Evolutionary conservation across 2,797 vertebrate genomes (phyloP), one percentile per base, ranked within the genome.

Genomic region (Thamnophis elegans): DNA sequence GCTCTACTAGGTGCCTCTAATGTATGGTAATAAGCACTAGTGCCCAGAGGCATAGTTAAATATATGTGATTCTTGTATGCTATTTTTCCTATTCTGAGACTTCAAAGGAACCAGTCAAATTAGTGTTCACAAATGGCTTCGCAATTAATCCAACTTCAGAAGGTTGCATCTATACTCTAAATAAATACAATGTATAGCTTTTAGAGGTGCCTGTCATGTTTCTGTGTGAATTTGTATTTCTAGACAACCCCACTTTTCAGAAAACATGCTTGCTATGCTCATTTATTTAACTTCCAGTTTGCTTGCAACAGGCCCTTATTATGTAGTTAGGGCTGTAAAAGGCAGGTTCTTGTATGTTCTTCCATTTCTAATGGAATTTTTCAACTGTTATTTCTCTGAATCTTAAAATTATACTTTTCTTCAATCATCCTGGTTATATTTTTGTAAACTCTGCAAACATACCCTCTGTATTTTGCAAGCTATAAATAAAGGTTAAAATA

Each of bases 1-100:
- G 14, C 25, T 1, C 0, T 59, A 53, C 68, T 91, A 14, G 1
- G 58, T 90, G 91, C 91, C 4, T 92, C 93, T 65, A 94, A 91
- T 26, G 47, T 58, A 51, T 54, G 85, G 93, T 93, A 95, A 82
- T 82, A 47, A 94, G 51, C 90, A 93, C 36, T 47, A 94, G 32
- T 28, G 93, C 12, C 92, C 87, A 91, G 88, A 94, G 93, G 89
- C 53, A 93, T 42, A 93, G 85, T 87, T 94, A 94, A 92, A 26
- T 91, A 47, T 92, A 59, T 89, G 91, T 73, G 20, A 85, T 73
- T 59, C 42, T 89, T 73, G 13, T 58, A 54, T 87, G 58, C 28
- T 20, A 32, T 47, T 94, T 22, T 93, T 92, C 78, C 92, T 47
- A 47, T 42, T 88, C 85, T 11, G 25, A 36, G 32, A 73, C 4